Conservation (phyloP, 2,888 invertebrate genomes). For the Heliconius ethilla region DNA sequence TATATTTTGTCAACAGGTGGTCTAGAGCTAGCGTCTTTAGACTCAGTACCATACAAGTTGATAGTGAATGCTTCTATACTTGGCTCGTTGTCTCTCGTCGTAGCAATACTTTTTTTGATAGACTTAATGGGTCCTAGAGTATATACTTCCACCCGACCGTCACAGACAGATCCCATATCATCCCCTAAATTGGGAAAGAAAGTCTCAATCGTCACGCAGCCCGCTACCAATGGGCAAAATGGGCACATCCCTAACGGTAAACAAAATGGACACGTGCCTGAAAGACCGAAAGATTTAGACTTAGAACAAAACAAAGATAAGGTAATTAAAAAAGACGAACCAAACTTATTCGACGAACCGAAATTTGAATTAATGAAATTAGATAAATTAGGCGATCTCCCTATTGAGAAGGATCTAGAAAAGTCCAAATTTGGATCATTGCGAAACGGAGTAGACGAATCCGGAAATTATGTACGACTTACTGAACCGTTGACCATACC, state of each 20-base stretch:
- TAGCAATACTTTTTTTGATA: conserved; percentile 85
- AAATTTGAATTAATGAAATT: conserved; percentile 62
- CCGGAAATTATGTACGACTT: conserved; percentile 69
- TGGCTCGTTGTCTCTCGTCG: conserved; percentile 85
- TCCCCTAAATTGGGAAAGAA: conserved; percentile 66
- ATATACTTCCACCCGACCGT: conserved; percentile 70
- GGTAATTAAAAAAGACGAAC: conserved; percentile 57
- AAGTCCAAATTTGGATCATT: conserved; percentile 76
- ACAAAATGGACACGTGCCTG: conserved; percentile 56
- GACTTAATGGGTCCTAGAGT: conserved; percentile 84
- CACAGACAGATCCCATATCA: conserved; percentile 66
- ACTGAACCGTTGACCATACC: conserved; percentile 70
- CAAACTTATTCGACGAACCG: conserved; percentile 58
- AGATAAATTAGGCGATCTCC: conserved; percentile 58
- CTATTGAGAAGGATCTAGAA: conserved; percentile 64
- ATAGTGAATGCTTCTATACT: conserved; percentile 87
- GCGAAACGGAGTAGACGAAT: conserved; percentile 69
- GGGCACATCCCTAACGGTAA: conserved; percentile 54
- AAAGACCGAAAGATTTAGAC: conserved; percentile 70
- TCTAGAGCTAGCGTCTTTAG: conserved; percentile 86
- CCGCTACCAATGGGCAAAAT: conserved; percentile 50
- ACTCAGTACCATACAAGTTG: conserved; percentile 85
- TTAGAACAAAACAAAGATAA: conserved; percentile 53
- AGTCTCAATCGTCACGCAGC: conserved; percentile 58
- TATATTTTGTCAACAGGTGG: conserved; percentile 74